Conservation (phyloP, 2,113 vertebrate species). For the Andinoacara biseriatus region DNA sequence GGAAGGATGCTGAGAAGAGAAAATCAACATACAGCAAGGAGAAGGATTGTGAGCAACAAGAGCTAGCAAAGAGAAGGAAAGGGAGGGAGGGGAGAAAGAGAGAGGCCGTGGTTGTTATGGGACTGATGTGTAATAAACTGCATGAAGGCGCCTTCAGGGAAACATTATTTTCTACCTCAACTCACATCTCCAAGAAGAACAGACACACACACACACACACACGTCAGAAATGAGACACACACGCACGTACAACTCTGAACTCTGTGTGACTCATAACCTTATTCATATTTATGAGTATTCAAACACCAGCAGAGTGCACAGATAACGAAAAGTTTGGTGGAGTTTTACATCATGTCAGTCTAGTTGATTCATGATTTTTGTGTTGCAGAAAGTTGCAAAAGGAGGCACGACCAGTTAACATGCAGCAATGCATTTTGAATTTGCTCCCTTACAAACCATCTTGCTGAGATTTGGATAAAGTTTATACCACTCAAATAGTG, state of each 20-base stretch:
- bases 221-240: neutral
- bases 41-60: slow-evolving; percentile 34
- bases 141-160: slow-evolving; percentile 67
- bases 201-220: neutral
- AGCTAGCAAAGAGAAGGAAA: slow-evolving; percentile 24
- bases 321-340: slow-evolving; percentile 37
- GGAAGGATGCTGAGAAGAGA: slow-evolving; percentile 32
- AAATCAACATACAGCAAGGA: slow-evolving; percentile 47
- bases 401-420: slow-evolving; percentile 7
- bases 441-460: neutral
- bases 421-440: slow-evolving; percentile 13
- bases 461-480: neutral
- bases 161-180: slow-evolving; percentile 62
- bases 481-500: accelerated
- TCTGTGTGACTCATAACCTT: slow-evolving; percentile 68
- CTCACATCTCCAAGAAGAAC: slow-evolving; percentile 32
- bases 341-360: slow-evolving; percentile 12
- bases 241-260: slow-evolving; percentile 42
- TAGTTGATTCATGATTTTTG: slow-evolving; percentile 33
- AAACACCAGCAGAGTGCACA: slow-evolving; percentile 23
- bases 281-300: slow-evolving; percentile 62
- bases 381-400: neutral
- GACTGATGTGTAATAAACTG: slow-evolving; percentile 72
- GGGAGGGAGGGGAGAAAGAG: slow-evolving; percentile 5
- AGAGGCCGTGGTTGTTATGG: slow-evolving; percentile 42